Evolutionary conservation across 2,113 vertebrate genomes (phyloP).

Genomic region (Acinonyx jubatus): DNA sequence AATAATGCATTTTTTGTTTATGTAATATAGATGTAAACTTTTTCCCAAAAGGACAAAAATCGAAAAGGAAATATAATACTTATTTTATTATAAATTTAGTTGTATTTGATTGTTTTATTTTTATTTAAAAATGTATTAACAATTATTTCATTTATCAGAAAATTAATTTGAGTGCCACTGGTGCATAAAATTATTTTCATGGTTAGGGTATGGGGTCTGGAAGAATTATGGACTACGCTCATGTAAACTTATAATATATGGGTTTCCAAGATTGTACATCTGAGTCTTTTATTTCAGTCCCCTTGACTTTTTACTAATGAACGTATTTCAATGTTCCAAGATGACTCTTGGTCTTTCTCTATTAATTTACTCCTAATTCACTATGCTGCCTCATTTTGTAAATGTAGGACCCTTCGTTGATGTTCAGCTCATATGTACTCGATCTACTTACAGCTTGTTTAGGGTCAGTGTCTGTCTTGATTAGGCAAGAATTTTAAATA

Average conservation of each 20-base stretch:
- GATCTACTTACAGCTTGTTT: neutral
- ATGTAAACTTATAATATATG: neutral
- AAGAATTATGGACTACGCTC: neutral
- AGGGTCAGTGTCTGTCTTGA: neutral
- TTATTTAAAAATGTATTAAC: neutral
- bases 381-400: neutral
- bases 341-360: neutral
- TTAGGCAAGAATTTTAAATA: neutral
- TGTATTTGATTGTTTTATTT: neutral
- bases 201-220: neutral
- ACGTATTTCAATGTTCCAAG: neutral
- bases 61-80: neutral
- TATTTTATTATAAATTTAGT: neutral
- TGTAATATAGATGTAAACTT: neutral
- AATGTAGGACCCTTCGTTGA: neutral
- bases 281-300: neutral
- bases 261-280: neutral
- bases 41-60: neutral
- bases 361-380: neutral
- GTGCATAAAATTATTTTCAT: neutral
- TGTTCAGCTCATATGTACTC: neutral
- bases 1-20: neutral
- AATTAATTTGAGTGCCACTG: neutral
- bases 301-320: neutral
- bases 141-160: neutral